A percentile compares a stretch with the other conserved stretches of the same genome.
Evolutionary conservation across 2,113 vertebrate genomes (phyloP).

Genomic region (Campylomormyrus numenius): DNA sequence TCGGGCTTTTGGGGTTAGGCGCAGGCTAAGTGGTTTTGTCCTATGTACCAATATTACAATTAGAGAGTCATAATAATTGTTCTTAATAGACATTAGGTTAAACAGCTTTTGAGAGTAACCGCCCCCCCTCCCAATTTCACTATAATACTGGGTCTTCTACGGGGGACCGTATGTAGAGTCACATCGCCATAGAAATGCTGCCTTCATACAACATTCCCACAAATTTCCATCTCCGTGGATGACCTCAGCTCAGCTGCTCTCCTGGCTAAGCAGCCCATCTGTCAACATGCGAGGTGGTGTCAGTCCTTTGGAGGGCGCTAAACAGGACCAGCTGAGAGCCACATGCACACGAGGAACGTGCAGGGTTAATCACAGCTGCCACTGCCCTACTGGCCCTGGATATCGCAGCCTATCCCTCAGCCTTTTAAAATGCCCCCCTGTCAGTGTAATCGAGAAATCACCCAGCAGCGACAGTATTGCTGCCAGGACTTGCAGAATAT

Average conservation of each 20-base stretch:
- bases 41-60: neutral
- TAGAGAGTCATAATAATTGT: neutral
- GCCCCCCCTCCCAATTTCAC: neutral
- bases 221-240: neutral
- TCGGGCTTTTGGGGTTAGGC: too few species aligned
- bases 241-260: neutral
- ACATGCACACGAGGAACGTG: conserved; percentile 42
- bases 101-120: neutral
- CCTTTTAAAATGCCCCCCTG: conserved; percentile 28
- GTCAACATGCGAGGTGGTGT: neutral
- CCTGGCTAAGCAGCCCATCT: neutral
- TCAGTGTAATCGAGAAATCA: conserved; percentile 45
- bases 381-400: conserved; percentile 4
- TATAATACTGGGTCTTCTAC: neutral
- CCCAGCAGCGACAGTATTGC: conserved; percentile 36
- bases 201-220: neutral
- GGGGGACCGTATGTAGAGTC: neutral
- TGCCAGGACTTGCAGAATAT: conserved; percentile 41
- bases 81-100: neutral
- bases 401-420: conserved; percentile 29
- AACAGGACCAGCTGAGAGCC: conserved; percentile 53
- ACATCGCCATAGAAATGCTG: neutral
- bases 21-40: neutral
- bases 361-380: conserved; percentile 38
- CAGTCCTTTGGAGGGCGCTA: neutral